phyloP scores from a whole-genome alignment of 2,888 invertebrate species.

The Muscina levida region DNA sequence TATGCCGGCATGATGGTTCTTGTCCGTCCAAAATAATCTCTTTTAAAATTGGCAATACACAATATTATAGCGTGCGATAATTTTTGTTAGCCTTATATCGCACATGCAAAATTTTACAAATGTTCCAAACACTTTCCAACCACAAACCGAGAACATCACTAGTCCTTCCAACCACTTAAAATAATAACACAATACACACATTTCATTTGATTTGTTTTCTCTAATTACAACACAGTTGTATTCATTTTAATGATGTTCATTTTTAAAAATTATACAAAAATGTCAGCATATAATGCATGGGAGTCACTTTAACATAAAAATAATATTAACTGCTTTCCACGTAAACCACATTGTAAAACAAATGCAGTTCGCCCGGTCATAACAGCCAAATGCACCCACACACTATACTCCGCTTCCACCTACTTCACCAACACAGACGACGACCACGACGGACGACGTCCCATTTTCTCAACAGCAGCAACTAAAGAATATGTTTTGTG shows the following conservation, averaged over 20 bases:
- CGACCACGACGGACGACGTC: slow-evolving; percentile 10
- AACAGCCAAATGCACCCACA: not conserved
- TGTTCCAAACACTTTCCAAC: too few relatives aligned
- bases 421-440: not conserved
- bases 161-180: slow-evolving; percentile 13
- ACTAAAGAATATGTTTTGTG: slow-evolving; percentile 19
- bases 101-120: too few relatives aligned
- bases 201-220: slow-evolving; percentile 11
- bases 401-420: slow-evolving; percentile 22
- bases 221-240: slow-evolving; percentile 54
- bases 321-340: slow-evolving; percentile 2
- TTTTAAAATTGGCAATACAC: too few relatives aligned
- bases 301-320: slow-evolving; percentile 3
- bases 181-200: slow-evolving; percentile 38
- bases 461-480: slow-evolving; percentile 9
- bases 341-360: slow-evolving; percentile 33
- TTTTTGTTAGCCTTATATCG: too few relatives aligned
- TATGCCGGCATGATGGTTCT: too few relatives aligned
- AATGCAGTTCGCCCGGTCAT: not conserved
- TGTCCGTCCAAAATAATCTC: too few relatives aligned
- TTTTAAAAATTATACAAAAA: slow-evolving; percentile 49
- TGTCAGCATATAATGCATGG: slow-evolving; percentile 30
- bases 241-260: slow-evolving; percentile 45
- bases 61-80: too few relatives aligned
- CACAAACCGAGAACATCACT: too few relatives aligned